Base-by-base conservation (phyloP, 2,888 invertebrate genomes). In the Megaustenia siamemsis region DNA sequence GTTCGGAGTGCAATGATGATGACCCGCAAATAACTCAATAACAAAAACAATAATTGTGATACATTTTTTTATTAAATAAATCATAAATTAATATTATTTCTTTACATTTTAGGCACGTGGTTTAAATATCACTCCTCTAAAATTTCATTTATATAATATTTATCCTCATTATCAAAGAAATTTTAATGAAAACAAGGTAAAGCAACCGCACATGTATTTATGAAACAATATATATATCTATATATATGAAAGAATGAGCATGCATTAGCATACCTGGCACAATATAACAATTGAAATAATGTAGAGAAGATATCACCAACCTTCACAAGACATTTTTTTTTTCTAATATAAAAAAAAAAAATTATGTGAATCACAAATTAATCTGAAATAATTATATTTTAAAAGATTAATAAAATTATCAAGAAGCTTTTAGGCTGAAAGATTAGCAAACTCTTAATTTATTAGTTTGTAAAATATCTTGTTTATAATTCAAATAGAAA, bases 51-150 rank as follows among this genome's bases (percentile, higher is more conserved):
- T 21, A 53, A 63, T 3, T 63, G 4, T 21, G 28, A 63, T 63
- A 32, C 63, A 63, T 63, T 63, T 63, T 1, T 63, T 63, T 32
- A 71, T 71, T 71, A 45, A 71, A 71, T 69, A 71, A 28, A 12
- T 71, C 71, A 71, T 28, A 71, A 35, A 43, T 45, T 71, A 40
- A 71, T 43, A 45, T 40, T 43, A n/a, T 3, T 43, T 28, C 45
- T n/a, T 71, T 45, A 43, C n/a, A 28, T 71, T 71, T 28, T 43
- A 3, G 45, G 28, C 12, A 4, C 10, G 40, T 43, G 21, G 21
- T 24, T 40, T 40, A 24, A n/a, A 71, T 43, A 43, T 8, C 24
- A 66, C 63, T 63, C 15, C 32, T n/a, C 15, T 63, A 1, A 63
- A 63, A 63, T 15, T 32, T 1, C 32, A 28, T 53, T 21, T 63